Percentiles rank a stretch among this genome's conserved stretches.
These are phyloP conservation scores for Ictidomys tridecemlineatus DNA, from an alignment of 2,113 vertebrate species.

Conservation along the genomic window DNA sequence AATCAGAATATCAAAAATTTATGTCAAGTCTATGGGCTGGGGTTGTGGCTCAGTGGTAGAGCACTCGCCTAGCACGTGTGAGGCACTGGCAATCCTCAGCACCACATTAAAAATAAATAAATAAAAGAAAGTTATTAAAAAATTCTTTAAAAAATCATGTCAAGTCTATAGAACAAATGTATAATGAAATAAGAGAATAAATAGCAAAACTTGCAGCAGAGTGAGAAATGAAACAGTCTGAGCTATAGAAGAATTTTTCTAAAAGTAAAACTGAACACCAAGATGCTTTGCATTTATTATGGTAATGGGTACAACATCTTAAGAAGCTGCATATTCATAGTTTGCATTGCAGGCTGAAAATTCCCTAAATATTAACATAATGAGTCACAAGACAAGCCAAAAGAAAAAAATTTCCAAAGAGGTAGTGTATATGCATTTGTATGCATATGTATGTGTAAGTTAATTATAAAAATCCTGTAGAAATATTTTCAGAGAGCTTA, in stretches of 20 bases:
- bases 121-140: no score
- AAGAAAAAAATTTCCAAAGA: background rate
- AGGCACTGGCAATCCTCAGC: no score
- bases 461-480: slow-evolving; percentile 18
- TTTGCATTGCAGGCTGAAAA: background rate
- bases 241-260: background rate
- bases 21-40: no score
- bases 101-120: no score
- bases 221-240: background rate
- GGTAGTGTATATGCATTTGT: background rate
- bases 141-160: no score
- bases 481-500: slow-evolving; percentile 35
- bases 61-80: no score
- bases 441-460: background rate
- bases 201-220: background rate
- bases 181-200: background rate
- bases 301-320: background rate
- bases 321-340: background rate
- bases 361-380: background rate
- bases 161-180: background rate
- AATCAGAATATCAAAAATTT: slow-evolving; percentile 14
- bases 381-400: slow-evolving; percentile 27
- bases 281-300: background rate
- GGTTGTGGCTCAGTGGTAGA: no score
- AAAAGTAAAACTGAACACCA: background rate